A percentile compares a stretch with the other conserved stretches of the same genome.
phyloP scores from a whole-genome alignment of 1,140 invertebrate genomes.

The Atta texana region DNA sequence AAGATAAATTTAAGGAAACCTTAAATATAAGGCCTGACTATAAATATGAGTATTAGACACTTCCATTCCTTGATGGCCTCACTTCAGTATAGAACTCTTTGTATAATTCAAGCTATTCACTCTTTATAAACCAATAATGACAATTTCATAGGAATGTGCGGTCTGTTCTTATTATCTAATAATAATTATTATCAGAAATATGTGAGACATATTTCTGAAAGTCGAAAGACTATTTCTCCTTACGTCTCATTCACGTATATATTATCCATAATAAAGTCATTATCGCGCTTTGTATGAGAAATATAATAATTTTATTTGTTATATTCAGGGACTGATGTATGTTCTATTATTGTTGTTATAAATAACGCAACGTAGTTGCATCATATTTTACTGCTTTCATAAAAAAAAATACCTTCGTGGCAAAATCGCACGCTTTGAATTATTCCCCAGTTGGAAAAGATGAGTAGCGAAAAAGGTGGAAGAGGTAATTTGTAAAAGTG shows the following conservation, averaged over 20 bases:
- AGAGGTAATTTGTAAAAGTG: constrained; percentile 20
- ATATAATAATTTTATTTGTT: neutral
- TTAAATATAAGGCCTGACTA: no score
- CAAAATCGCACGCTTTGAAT: constrained; percentile 17
- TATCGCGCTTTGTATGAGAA: neutral
- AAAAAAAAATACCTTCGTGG: constrained; percentile 11
- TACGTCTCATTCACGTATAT: neutral
- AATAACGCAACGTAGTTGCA: neutral
- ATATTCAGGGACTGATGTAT: neutral
- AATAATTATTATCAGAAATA: no score
- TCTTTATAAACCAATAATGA: no score
- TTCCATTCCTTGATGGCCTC: no score
- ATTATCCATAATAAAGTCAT: neutral
- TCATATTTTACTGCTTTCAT: constrained; percentile 26
- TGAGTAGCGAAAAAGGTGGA: neutral
- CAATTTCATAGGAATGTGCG: no score
- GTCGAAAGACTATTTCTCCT: neutral
- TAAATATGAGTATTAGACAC: no score
- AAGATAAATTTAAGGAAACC: no score
- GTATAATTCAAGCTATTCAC: no score
- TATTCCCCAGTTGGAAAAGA: constrained; percentile 6
- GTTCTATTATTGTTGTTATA: neutral
- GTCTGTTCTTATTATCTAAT: no score
- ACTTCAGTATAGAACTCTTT: no score
- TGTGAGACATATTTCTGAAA: neutral